Percentiles rank a stretch among this genome's conserved stretches.
Conservation (phyloP, 2,888 invertebrate species). For the Nomada flava region DNA sequence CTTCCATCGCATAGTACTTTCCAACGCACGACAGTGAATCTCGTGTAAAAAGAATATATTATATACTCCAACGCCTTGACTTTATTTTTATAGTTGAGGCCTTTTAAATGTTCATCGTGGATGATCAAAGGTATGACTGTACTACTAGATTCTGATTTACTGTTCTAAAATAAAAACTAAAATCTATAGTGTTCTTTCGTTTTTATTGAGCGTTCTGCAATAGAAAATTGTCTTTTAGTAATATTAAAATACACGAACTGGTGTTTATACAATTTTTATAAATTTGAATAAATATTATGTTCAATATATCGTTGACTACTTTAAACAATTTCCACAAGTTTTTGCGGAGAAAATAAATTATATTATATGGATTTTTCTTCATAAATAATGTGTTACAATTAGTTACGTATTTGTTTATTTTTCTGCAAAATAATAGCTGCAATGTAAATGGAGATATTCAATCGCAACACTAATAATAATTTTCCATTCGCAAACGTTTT, state of each 20-base stretch:
- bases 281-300: constrained; percentile 53
- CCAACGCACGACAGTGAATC: constrained; percentile 17
- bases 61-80: constrained; percentile 16
- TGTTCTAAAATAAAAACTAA: constrained; percentile 23
- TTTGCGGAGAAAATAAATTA: neutral
- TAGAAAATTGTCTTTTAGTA: constrained; percentile 10
- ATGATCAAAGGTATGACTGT: constrained; percentile 6
- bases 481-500: constrained; percentile 25
- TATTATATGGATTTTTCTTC: neutral
- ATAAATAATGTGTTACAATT: neutral
- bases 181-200: constrained; percentile 26
- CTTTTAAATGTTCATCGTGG: constrained; percentile 12
- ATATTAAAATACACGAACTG: constrained; percentile 20
- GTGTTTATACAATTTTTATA: constrained; percentile 51
- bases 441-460: neutral
- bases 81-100: constrained; percentile 37
- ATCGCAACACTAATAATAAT: neutral
- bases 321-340: constrained; percentile 13
- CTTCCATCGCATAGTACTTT: constrained; percentile 57
- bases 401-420: constrained; percentile 7
- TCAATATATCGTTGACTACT: constrained; percentile 10
- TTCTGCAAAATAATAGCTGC: neutral
- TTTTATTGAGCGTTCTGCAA: constrained; percentile 20
- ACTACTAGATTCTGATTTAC: constrained; percentile 16
- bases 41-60: constrained; percentile 4